Conservation (phyloP, 2,888 invertebrate genomes). For the Hypena proboscidalis region DNA sequence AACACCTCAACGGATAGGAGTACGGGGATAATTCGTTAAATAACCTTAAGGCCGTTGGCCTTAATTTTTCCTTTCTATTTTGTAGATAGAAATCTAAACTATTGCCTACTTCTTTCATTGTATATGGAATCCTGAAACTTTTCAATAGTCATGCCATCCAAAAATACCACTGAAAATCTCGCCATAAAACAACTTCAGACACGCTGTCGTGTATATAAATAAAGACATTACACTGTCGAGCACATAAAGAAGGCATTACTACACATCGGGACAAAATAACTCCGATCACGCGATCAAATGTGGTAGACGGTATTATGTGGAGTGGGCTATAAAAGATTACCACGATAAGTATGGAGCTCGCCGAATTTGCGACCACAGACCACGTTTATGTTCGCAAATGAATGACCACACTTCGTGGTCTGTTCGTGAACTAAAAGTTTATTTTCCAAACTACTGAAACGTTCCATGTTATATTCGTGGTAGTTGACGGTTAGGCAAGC, state of each 20-base stretch:
- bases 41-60: too few relatives aligned
- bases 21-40: too few relatives aligned
- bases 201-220: constrained; percentile 41
- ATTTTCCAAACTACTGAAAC: too few relatives aligned
- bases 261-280: constrained; percentile 48
- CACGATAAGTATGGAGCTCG: constrained; percentile 26
- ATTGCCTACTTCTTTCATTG: too few relatives aligned
- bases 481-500: not conserved
- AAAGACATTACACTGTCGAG: constrained; percentile 52
- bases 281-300: constrained; percentile 56
- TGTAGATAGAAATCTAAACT: too few relatives aligned
- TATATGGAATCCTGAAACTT: too few relatives aligned
- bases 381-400: constrained; percentile 15
- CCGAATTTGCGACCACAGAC: constrained; percentile 18
- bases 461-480: too few relatives aligned
- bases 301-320: constrained; percentile 28
- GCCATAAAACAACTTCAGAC: constrained; percentile 19
- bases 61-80: too few relatives aligned
- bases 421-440: constrained; percentile 8
- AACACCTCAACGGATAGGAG: too few relatives aligned
- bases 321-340: constrained; percentile 36
- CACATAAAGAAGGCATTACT: constrained; percentile 41
- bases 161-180: too few relatives aligned
- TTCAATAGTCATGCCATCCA: too few relatives aligned
- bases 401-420: constrained; percentile 16